A percentile compares a stretch with the other conserved stretches of the same genome.
phyloP scores from a whole-genome alignment of 2,113 vertebrate species.

The Penelope pileata region DNA sequence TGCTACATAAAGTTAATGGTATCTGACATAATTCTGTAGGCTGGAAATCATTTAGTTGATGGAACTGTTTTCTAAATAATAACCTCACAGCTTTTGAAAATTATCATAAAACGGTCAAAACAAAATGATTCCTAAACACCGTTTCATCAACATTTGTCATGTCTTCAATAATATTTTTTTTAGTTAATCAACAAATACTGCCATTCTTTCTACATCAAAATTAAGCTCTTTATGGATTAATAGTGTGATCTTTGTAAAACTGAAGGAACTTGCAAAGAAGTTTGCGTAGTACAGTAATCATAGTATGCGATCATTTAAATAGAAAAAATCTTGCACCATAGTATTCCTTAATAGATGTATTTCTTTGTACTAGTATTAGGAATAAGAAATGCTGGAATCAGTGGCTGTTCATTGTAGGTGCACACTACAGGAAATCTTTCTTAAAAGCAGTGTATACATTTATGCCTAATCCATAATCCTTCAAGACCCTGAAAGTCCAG shows the following conservation, averaged over 20 bases:
- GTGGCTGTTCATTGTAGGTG: background rate
- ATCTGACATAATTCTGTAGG: background rate
- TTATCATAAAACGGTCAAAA: background rate
- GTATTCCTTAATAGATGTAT: background rate
- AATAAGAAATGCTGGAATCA: background rate
- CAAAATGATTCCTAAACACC: background rate
- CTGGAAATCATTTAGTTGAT: background rate
- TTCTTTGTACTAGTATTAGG: background rate
- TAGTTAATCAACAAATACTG: background rate
- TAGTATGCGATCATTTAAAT: background rate
- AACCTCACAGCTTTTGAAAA: background rate
- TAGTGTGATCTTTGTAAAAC: background rate
- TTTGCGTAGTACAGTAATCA: background rate
- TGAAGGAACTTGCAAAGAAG: background rate
- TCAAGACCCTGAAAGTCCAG: background rate
- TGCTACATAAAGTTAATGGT: background rate
- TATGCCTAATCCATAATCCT: background rate
- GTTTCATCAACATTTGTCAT: background rate
- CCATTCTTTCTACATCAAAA: background rate
- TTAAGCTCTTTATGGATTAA: background rate
- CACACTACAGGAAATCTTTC: background rate
- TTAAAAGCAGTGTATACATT: background rate
- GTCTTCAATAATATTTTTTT: background rate
- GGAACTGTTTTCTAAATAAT: background rate
- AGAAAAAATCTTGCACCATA: background rate